Evolutionary conservation across 2,113 vertebrate species (phyloP), one percentile per base, ranked within the genome.

Genomic region (Natator depressus): DNA sequence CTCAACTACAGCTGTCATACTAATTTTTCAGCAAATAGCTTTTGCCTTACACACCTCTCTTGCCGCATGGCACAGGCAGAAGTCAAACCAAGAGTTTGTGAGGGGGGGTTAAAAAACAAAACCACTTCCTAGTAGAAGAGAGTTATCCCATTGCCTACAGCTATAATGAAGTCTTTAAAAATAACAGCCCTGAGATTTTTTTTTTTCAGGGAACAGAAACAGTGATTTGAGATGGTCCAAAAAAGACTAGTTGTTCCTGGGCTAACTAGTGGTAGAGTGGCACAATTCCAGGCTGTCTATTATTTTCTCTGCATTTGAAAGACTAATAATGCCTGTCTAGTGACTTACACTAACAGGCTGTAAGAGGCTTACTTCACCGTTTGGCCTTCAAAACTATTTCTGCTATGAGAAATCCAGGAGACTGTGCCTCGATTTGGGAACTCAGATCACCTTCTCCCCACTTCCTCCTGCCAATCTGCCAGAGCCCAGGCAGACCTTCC

Each of bases 401-500:
- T 90, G 47, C 50, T 80, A 0, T 85, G 6, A 81, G 53, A 69
- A 46, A 46, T 22, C 25, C 10, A 76, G 42, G 38, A 76, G 20
- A 24, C 5, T 1, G 42, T 8, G 3, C 12, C 20, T 75, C 6
- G 35, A 17, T 31, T 35, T 65, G 16, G 31, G 29, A 4, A 17
- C 8, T 38, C 35, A 2, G n/a, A 22, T 72, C n/a, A 92, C 29
- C 84, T 93, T 8, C 81, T 89, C 53, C 57, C 27, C 11, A 85
- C 8, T 0, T 59, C 89, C 82, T 69, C 0, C 47, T 76, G 80
- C 89, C 17, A 8, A 96, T 95, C 95, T 96, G 95, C 93, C 94
- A 96, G 91, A 38, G 62, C 4, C 91, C 81, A 20, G 89, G 95
- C n/a, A 85, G 31, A 55, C 94, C 87, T 95, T 89, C 94, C 95